Evolutionary conservation across 2,797 vertebrate genomes (phyloP).

Genomic region (Darevskia mixta): DNA sequence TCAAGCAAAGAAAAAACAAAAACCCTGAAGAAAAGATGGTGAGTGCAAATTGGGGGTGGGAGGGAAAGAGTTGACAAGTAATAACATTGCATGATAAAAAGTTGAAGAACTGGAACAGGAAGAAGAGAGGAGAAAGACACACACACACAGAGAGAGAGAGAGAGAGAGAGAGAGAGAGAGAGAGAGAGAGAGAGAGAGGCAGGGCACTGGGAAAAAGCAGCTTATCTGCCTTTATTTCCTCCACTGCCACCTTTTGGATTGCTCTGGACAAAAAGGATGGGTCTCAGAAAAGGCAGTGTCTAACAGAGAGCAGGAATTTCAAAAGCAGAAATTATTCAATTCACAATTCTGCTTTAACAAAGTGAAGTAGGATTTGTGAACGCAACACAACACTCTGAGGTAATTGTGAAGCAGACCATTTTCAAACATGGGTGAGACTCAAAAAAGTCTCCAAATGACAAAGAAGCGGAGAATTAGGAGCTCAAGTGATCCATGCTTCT

Average conservation of each 20-base stretch:
- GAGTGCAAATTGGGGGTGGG: background rate
- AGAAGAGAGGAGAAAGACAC: background rate
- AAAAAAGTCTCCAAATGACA: background rate
- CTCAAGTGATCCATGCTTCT: background rate
- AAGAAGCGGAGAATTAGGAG: background rate
- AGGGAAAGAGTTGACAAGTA: background rate
- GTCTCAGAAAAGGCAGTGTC: too few relatives aligned
- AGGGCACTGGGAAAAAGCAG: background rate
- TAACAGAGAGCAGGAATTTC: background rate
- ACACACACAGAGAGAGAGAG: background rate
- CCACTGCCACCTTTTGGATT: background rate
- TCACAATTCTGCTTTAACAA: background rate
- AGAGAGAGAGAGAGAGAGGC: background rate
- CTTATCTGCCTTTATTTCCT: background rate
- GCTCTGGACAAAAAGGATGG: background rate
- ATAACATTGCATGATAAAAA: background rate
- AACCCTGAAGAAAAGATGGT: background rate
- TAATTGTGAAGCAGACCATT: background rate
- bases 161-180: too few relatives aligned
- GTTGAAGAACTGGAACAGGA: background rate
- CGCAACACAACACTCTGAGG: background rate
- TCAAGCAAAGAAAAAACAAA: background rate
- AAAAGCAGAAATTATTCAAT: background rate
- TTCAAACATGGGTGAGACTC: background rate
- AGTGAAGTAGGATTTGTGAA: background rate